A percentile compares a stretch with the other conserved stretches of the same genome.
phyloP scores from a whole-genome alignment of 2,797 vertebrate species.

The Hydrocynus forskahlii region DNA sequence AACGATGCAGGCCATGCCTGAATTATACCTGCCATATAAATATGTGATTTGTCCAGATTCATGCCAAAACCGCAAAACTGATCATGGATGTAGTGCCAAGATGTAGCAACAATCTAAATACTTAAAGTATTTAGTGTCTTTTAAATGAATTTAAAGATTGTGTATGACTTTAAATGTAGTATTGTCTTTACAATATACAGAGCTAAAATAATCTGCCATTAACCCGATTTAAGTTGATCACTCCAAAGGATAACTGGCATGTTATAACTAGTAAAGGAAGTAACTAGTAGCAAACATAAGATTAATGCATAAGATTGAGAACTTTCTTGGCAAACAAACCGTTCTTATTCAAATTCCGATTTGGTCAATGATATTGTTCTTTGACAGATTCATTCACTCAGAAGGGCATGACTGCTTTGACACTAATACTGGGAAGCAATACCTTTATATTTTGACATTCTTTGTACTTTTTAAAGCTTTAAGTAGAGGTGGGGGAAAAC shows the following conservation, averaged over 20 bases:
- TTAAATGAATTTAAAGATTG: not conserved
- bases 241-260: constrained; percentile 13
- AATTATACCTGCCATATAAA: constrained; percentile 9
- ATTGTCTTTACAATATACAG: constrained; percentile 29
- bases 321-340: constrained; percentile 24
- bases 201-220: constrained; percentile 9
- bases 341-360: constrained; percentile 9
- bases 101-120: not conserved
- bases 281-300: constrained; percentile 9
- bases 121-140: constrained; percentile 33
- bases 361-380: not conserved
- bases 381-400: not conserved
- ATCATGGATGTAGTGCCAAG: constrained; percentile 2
- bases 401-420: not conserved
- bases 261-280: not conserved
- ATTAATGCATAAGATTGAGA: constrained; percentile 23
- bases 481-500: no score
- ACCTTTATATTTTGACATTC: not conserved
- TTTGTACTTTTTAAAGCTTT: not conserved
- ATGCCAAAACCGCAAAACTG: constrained; percentile 8
- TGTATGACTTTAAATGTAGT: not conserved
- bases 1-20: not conserved
- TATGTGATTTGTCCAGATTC: constrained; percentile 31
- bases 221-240: constrained; percentile 7
- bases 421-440: not conserved